phyloP scores from a whole-genome alignment of 2,888 invertebrate species.

The Tromatobia lineatoria region DNA sequence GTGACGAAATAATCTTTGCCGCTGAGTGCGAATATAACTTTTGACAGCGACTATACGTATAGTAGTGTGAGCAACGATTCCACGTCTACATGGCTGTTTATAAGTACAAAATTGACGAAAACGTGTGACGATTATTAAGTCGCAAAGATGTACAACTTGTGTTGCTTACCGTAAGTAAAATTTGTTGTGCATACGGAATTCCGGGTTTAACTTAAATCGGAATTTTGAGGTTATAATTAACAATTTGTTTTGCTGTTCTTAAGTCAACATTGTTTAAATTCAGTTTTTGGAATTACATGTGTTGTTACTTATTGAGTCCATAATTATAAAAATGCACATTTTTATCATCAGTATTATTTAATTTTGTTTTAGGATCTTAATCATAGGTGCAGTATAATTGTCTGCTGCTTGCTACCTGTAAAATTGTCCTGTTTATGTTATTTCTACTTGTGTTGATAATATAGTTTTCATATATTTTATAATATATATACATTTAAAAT shows the following conservation, averaged over 20 bases:
- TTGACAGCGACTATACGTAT: conserved; percentile 41
- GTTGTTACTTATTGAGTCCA: neutral
- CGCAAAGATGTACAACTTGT: conserved; percentile 60
- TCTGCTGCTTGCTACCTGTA: conserved; percentile 68
- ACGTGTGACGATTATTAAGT: conserved; percentile 12
- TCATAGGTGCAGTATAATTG: conserved; percentile 72
- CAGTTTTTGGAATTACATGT: neutral
- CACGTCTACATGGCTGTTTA: conserved; percentile 59
- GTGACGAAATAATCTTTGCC: neutral
- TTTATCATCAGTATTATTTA: conserved; percentile 11
- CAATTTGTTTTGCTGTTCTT: neutral
- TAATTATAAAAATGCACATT: neutral
- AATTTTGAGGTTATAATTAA: conserved; percentile 35
- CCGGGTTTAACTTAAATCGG: neutral
- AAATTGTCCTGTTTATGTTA: conserved; percentile 68
- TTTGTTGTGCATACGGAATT: neutral
- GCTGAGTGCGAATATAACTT: neutral
- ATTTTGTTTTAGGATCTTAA: conserved; percentile 61
- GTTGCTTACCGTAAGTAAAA: conserved; percentile 59
- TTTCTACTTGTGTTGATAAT: conserved; percentile 73
- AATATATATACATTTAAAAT: too few relatives aligned
- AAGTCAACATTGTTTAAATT: neutral
- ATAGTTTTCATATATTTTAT: too few relatives aligned
- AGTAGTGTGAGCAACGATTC: conserved; percentile 15
- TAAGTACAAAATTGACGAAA: neutral